Conservation (phyloP, 2,113 vertebrate species). For the Stercorarius parasiticus region DNA sequence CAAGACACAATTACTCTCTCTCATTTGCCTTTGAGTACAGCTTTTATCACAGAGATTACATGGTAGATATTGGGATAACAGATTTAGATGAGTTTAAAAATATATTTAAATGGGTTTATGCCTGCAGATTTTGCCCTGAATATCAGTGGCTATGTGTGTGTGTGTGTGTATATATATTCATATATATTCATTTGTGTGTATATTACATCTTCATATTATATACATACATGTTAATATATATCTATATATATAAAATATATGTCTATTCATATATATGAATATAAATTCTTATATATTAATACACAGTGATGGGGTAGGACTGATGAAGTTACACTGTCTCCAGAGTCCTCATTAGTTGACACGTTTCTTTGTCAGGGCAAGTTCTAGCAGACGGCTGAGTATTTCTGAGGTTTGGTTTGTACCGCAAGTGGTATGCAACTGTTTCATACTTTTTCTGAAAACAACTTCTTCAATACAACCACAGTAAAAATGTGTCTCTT, state of each 20-base stretch:
- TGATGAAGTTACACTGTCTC: neutral
- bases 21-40: neutral
- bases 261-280: neutral
- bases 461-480: neutral
- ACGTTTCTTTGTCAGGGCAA: neutral
- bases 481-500: fast-evolving
- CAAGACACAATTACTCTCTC: neutral
- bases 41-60: neutral
- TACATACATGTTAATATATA: neutral
- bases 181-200: neutral
- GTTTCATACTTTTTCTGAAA: neutral
- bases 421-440: neutral
- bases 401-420: neutral
- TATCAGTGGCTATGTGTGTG: neutral
- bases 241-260: neutral
- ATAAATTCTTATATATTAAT: neutral
- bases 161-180: neutral
- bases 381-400: neutral
- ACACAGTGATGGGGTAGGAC: neutral
- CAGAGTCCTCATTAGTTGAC: neutral
- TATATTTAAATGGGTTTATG: neutral
- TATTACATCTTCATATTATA: neutral
- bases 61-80: neutral
- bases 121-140: neutral
- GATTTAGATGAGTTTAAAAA: neutral